Percentiles rank a stretch among this genome's conserved stretches.
Conservation (phyloP, 2,888 invertebrate genomes). For the Ormia ochracea region DNA sequence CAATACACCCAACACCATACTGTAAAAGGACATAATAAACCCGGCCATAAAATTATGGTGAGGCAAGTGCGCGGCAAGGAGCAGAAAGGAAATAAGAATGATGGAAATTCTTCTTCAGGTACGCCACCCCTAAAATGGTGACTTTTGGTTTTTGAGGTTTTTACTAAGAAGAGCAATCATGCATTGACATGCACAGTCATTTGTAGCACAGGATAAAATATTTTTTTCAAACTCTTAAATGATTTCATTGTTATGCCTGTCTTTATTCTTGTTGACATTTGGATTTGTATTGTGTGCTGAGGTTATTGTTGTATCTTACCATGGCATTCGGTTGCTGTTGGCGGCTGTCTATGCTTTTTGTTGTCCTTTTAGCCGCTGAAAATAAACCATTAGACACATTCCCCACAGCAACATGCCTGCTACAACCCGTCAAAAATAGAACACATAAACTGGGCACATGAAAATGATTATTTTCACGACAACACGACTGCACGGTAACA, state of each 20-base stretch:
- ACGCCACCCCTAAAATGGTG: constrained; percentile 36
- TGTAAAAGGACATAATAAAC: neutral
- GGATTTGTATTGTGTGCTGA: neutral
- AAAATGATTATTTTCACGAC: no score
- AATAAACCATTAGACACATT: no score
- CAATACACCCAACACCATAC: neutral
- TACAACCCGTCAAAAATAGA: no score
- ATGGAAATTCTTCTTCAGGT: constrained; percentile 18
- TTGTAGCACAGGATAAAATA: neutral
- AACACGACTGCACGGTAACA: no score
- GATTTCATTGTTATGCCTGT: constrained; percentile 12
- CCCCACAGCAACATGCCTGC: no score
- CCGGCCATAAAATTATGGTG: neutral
- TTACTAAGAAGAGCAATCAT: neutral
- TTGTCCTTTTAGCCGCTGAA: neutral
- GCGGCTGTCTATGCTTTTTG: neutral
- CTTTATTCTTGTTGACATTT: neutral
- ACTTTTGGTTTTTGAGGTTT: constrained; percentile 35
- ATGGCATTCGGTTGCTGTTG: neutral
- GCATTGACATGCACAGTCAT: neutral
- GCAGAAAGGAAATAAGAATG: neutral
- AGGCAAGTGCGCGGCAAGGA: constrained; percentile 15
- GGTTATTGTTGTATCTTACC: neutral
- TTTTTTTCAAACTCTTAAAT: constrained; percentile 10
- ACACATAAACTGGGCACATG: no score